Evolutionary conservation across 2,888 invertebrate species (phyloP).

Genomic region (Cephus nigrinus): DNA sequence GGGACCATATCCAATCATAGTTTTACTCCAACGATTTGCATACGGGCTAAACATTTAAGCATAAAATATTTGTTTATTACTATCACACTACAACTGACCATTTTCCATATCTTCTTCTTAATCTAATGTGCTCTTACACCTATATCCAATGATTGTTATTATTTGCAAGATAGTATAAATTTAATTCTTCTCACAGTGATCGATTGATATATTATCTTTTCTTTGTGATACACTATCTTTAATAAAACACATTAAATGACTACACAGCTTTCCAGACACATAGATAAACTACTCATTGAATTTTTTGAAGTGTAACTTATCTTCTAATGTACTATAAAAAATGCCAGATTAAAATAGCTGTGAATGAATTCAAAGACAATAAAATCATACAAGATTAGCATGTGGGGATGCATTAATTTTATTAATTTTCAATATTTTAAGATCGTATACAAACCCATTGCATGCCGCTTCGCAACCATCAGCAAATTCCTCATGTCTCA

Average conservation of each 20-base stretch:
- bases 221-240: background rate
- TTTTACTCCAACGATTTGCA: conserved; percentile 98
- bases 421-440: background rate
- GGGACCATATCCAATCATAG: conserved; percentile 98
- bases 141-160: background rate
- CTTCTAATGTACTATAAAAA: background rate
- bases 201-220: background rate
- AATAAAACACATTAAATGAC: background rate
- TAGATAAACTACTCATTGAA: background rate
- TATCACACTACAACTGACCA: background rate
- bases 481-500: conserved; percentile 96
- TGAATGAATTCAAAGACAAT: background rate
- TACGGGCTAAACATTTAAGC: conserved; percentile 79
- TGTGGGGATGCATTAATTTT: background rate
- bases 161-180: background rate
- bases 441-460: conserved; percentile 82
- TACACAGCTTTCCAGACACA: background rate
- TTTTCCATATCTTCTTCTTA: background rate
- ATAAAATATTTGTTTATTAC: background rate
- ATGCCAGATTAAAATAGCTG: background rate
- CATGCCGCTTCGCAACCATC: conserved; percentile 97
- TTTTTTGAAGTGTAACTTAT: background rate
- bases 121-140: background rate
- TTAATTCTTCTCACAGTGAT: background rate
- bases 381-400: background rate